Percentiles rank a stretch among this genome's conserved stretches.
Evolutionary conservation across 1,140 invertebrate genomes (phyloP).

Genomic region (Helicoverpa armigera): DNA sequence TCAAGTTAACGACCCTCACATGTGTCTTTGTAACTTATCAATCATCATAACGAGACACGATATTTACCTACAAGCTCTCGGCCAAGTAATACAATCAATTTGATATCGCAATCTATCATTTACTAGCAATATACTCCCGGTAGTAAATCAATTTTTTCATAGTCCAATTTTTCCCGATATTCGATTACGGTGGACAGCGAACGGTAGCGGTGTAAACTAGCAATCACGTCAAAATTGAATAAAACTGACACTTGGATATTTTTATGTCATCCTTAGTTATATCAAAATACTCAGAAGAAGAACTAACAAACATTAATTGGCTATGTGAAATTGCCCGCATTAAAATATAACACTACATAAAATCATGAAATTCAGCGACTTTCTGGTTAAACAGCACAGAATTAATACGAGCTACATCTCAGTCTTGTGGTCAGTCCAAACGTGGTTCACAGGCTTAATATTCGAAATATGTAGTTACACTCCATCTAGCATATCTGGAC

Average conservation of each 20-base stretch:
- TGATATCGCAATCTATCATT: background rate
- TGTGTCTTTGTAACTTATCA: background rate
- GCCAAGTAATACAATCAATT: background rate
- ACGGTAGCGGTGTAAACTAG: background rate
- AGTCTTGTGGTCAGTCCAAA: no score
- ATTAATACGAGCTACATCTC: no score
- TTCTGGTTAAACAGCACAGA: no score
- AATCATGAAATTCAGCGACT: no score
- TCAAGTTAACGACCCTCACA: no score
- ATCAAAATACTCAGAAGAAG: background rate
- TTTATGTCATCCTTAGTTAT: background rate
- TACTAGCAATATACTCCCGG: background rate
- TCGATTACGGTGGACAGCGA: background rate
- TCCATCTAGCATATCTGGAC: no score
- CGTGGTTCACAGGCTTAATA: no score
- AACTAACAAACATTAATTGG: no score
- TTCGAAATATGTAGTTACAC: no score
- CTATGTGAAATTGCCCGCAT: no score
- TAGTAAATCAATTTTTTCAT: conserved; percentile 12
- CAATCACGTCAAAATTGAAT: background rate
- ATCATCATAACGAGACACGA: background rate
- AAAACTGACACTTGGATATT: background rate
- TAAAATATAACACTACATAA: no score
- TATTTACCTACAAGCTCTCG: background rate
- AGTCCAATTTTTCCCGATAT: conserved; percentile 7